Conservation (phyloP, 2,888 invertebrate genomes). For the Andricus curvator region DNA sequence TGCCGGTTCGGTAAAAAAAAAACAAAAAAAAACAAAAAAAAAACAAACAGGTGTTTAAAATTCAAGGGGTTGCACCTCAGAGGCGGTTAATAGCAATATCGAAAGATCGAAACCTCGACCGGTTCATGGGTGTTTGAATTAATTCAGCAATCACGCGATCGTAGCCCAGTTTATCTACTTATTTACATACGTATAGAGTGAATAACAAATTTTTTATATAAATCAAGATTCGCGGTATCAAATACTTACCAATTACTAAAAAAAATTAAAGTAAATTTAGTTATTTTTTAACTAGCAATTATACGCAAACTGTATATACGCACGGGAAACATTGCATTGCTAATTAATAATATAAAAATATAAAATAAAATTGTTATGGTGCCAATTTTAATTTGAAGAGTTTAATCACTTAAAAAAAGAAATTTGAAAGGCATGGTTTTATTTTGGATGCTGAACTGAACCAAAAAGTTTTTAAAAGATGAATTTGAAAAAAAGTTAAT, state of each 20-base stretch:
- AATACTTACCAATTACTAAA: background rate
- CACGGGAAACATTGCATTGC: too few species aligned
- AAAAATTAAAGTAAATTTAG: background rate
- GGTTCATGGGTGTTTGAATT: constrained; percentile 4
- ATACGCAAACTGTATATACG: too few species aligned
- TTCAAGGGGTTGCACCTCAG: constrained; percentile 9
- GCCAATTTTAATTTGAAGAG: too few species aligned
- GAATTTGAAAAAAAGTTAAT: too few species aligned
- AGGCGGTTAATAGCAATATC: constrained; percentile 27
- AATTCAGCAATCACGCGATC: constrained; percentile 2
- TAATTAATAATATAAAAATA: too few species aligned
- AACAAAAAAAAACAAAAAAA: background rate
- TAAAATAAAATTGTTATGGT: too few species aligned
- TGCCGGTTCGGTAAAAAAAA: constrained; percentile 18
- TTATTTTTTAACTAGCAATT: background rate
- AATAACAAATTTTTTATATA: background rate
- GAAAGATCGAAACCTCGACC: constrained; percentile 1
- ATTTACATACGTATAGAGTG: background rate
- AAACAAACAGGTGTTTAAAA: constrained; percentile 28
- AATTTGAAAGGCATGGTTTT: too few species aligned
- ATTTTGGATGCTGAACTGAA: too few species aligned
- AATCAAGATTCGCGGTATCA: too few species aligned
- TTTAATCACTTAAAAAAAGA: too few species aligned
- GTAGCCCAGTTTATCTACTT: background rate
- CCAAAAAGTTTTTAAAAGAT: too few species aligned